Percentiles rank a stretch among this genome's conserved stretches.
These are phyloP conservation scores for Lipophrys pholis DNA, from an alignment of 2,113 vertebrate species.

Conservation along the genomic window DNA sequence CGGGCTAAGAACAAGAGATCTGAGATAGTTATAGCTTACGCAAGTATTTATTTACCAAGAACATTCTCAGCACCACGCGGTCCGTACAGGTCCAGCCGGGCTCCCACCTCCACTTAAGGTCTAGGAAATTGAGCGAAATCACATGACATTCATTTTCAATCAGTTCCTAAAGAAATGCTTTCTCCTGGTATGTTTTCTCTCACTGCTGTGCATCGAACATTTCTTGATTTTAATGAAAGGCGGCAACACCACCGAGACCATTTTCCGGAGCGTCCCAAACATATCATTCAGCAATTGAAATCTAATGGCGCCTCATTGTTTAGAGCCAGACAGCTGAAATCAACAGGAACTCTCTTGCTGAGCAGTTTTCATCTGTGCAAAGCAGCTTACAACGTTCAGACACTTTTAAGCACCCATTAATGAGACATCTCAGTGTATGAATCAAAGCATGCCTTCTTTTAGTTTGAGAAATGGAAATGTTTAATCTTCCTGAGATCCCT, in stretches of 20 bases:
- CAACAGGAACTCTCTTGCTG: background rate
- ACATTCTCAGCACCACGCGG: too few species aligned
- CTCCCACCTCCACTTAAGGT: too few species aligned
- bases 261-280: background rate
- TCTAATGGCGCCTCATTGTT: background rate
- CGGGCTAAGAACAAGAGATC: too few species aligned
- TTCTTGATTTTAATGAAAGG: background rate
- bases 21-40: too few species aligned
- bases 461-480: background rate
- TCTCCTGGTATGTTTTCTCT: too few species aligned
- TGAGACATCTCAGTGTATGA: background rate
- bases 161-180: too few species aligned
- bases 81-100: too few species aligned
- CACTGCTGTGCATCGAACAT: background rate
- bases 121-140: too few species aligned
- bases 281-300: background rate
- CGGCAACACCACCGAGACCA: background rate
- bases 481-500: too few species aligned
- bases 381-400: slow-evolving; percentile 12
- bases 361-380: slow-evolving; percentile 14
- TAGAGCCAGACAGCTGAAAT: background rate
- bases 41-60: too few species aligned
- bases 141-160: too few species aligned
- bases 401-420: slow-evolving; percentile 1
- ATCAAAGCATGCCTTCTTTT: slow-evolving; percentile 18